Evolutionary conservation across 2,797 vertebrate genomes (phyloP), one percentile per base, ranked within the genome.

Genomic region (Clarias pachynema): DNA sequence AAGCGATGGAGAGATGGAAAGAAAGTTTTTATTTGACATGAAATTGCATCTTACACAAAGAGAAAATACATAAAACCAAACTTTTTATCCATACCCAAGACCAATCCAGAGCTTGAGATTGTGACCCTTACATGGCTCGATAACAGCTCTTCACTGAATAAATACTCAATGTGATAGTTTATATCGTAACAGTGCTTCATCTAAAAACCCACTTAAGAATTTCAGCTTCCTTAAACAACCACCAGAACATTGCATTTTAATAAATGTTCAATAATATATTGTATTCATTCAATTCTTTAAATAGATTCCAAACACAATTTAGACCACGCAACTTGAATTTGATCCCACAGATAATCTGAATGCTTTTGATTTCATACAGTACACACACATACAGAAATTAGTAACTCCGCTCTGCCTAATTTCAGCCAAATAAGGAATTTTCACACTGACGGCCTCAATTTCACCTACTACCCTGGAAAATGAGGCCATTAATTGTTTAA

Each of bases 401-500:
- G 53, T 20, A 34, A 24, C 20, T 31, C 29, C 10, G 49, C n/a
- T 56, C 49, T 56, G n/a, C 9, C 20, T 40, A 8, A 77, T 86
- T 73, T 66, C 59, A 18, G 26, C 26, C 26, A 75, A 53, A 44
- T 29, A 31, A 82, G 57, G 83, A 73, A 62, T 40, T 81, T 84
- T 73, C 1, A 24, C 84, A 66, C 5, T 57, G 82, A 84, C 60
- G 10, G 57, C 26, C 57, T 83, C 31, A 26, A 68, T 75, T 86
- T 80, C 66, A 70, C 73, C 62, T 29, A 34, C 34, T 56, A 31
- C n/a, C 26, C 31, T 82, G 29, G 0, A 40, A 78, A 85, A 81
- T 14, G 22, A 24, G 44, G 49, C 40, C 37, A 5, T 79, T 86
- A 87, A 86, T 60, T 80, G 84, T 82, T 83, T 80, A 57, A 34